phyloP scores from a whole-genome alignment of 2,797 vertebrate species.

The Siniperca obscura region DNA sequence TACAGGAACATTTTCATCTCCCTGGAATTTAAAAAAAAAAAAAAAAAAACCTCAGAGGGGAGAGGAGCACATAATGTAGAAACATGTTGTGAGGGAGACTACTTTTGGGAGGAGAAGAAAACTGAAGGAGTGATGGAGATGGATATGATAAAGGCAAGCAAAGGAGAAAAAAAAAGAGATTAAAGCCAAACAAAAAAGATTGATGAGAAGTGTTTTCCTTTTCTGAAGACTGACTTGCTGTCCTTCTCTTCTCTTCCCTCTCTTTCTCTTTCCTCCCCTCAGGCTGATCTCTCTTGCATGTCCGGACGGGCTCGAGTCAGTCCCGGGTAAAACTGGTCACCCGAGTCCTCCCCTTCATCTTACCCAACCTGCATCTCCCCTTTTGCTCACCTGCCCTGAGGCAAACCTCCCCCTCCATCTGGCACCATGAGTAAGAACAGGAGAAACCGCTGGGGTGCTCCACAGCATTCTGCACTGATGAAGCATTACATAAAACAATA shows the following conservation, averaged over 20 bases:
- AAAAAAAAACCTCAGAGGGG: conserved; percentile 11
- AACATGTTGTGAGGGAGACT: not conserved
- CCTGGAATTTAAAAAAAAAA: conserved; percentile 60
- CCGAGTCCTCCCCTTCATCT: conserved; percentile 76
- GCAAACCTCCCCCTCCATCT: conserved; percentile 67
- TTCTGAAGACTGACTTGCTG: conserved; percentile 47
- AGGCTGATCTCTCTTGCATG: conserved; percentile 69
- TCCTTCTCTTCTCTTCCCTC: conserved; percentile 53
- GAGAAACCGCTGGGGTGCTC: conserved; percentile 58
- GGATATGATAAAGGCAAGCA: conserved; percentile 44
- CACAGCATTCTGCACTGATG: conserved; percentile 52
- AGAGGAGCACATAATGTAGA: conserved; percentile 5
- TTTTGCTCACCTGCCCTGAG: conserved; percentile 77
- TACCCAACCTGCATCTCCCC: conserved; percentile 74
- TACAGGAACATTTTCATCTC: conserved; percentile 79
- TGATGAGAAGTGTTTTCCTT: conserved; percentile 58
- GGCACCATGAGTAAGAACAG: conserved; percentile 65
- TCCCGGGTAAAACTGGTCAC: conserved; percentile 83
- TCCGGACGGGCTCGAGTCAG: conserved; percentile 77
- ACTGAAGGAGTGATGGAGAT: conserved; percentile 63
- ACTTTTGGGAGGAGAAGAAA: conserved; percentile 6
- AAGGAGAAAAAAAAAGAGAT: conserved; percentile 2
- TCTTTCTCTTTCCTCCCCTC: conserved; percentile 55
- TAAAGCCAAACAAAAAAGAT: conserved; percentile 31
- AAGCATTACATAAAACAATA: conserved; percentile 70